A percentile compares a stretch with the other conserved stretches of the same genome.
phyloP scores from a whole-genome alignment of 2,113 vertebrate genomes.

The Xiphorhynchus elegans region DNA sequence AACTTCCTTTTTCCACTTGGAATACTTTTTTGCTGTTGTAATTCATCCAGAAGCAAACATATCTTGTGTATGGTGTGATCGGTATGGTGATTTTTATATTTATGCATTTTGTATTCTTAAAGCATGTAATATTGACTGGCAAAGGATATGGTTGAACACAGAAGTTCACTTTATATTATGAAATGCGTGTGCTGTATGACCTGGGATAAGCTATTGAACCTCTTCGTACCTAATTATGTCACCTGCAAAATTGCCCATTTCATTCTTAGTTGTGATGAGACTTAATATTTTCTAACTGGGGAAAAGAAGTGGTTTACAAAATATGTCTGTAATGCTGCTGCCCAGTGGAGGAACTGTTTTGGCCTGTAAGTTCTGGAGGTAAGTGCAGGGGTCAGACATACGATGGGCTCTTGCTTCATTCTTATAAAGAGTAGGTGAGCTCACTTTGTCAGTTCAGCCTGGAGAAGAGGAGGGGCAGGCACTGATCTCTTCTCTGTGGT shows the following conservation, averaged over 20 bases:
- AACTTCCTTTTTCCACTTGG: not conserved
- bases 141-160: not conserved
- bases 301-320: not conserved
- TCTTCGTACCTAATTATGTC: not conserved
- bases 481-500: not conserved
- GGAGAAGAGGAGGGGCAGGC: not conserved
- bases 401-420: accelerated
- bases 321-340: not conserved
- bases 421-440: not conserved
- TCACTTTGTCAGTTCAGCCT: not conserved
- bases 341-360: not conserved
- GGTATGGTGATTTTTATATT: not conserved
- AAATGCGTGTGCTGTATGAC: not conserved
- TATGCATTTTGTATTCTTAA: not conserved
- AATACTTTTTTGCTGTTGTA: not conserved
- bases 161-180: not conserved
- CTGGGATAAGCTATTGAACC: not conserved
- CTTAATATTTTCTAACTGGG: not conserved
- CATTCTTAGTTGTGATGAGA: not conserved
- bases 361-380: not conserved
- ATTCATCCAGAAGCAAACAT: not conserved
- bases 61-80: accelerated
- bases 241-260: not conserved
- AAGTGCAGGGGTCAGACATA: accelerated
- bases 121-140: not conserved